phyloP scores from a whole-genome alignment of 2,113 vertebrate species.

The Catharus fuscescens region DNA sequence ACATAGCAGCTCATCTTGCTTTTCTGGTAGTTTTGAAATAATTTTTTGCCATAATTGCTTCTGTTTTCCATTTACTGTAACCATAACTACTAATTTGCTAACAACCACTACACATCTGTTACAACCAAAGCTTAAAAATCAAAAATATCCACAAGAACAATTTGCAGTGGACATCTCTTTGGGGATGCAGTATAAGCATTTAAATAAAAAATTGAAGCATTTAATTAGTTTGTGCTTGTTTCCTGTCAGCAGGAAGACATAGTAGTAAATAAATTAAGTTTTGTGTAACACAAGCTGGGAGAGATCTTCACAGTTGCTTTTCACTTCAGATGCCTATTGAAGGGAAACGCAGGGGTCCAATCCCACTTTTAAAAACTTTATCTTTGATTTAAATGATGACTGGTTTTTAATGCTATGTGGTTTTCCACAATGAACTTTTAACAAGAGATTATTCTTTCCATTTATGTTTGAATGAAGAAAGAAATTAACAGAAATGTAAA shows the following conservation, averaged over 20 bases:
- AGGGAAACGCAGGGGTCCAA: slow-evolving; percentile 50
- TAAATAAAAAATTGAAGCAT: slow-evolving; percentile 58
- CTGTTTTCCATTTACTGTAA: slow-evolving; percentile 26
- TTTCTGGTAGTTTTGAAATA: slow-evolving; percentile 36
- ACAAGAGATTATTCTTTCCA: neutral
- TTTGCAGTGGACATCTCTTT: slow-evolving; percentile 17
- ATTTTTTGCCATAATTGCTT: slow-evolving; percentile 34
- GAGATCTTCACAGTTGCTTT: slow-evolving; percentile 63
- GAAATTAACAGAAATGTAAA: slow-evolving; percentile 34
- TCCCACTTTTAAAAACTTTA: slow-evolving; percentile 62
- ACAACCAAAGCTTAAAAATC: slow-evolving; percentile 9
- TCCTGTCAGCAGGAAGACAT: slow-evolving; percentile 54
- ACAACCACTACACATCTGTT: neutral
- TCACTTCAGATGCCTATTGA: slow-evolving; percentile 68
- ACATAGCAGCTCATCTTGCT: neutral
- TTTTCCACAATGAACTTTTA: slow-evolving; percentile 61
- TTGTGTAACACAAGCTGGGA: slow-evolving; percentile 10
- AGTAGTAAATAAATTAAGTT: slow-evolving; percentile 66
- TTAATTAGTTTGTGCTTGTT: slow-evolving; percentile 68
- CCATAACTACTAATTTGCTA: slow-evolving; percentile 35
- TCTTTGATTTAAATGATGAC: slow-evolving; percentile 60
- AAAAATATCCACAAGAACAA: slow-evolving; percentile 17
- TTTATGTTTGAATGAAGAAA: slow-evolving; percentile 38
- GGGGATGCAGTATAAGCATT: slow-evolving; percentile 9
- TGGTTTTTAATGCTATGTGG: slow-evolving; percentile 42